Conservation (phyloP, 2,888 invertebrate genomes). For the Leptinotarsa juncta region DNA sequence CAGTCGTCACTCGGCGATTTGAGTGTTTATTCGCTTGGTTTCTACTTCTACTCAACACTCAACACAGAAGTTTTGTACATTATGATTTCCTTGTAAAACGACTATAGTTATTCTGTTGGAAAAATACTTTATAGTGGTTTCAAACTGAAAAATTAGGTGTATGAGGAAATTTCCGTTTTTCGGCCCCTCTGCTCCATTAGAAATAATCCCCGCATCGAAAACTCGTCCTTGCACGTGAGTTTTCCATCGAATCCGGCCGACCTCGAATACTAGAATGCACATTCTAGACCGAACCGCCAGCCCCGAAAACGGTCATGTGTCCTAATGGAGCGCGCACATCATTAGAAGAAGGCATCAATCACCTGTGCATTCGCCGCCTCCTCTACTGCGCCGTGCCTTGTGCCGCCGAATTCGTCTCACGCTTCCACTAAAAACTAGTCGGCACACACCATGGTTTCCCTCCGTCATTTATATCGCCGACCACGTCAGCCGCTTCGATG, state of each 20-base stretch:
- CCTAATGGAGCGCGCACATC: conserved; percentile 26
- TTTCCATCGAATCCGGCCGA: conserved; percentile 33
- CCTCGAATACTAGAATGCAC: neutral
- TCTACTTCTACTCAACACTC: too few relatives aligned
- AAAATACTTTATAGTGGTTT: too few relatives aligned
- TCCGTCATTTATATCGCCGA: neutral
- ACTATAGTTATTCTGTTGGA: too few relatives aligned
- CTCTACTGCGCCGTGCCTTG: conserved; percentile 19
- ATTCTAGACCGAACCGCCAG: neutral
- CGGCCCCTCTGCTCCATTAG: neutral
- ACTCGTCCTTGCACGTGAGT: conserved; percentile 44
- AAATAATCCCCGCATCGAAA: conserved; percentile 33
- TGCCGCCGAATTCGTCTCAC: conserved; percentile 27
- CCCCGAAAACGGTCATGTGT: conserved; percentile 6
- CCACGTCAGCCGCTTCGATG: neutral
- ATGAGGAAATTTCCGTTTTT: too few relatives aligned
- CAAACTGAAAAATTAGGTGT: too few relatives aligned
- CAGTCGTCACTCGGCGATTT: too few relatives aligned
- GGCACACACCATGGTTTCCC: conserved; percentile 30
- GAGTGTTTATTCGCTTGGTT: too few relatives aligned
- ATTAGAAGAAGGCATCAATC: conserved; percentile 37
- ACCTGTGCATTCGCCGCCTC: conserved; percentile 31
- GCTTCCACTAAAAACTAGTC: conserved; percentile 29
- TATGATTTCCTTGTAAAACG: too few relatives aligned
- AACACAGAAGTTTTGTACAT: too few relatives aligned